Conservation (phyloP, 2,797 vertebrate species). For the Microctenopoma stevenorrisi region DNA sequence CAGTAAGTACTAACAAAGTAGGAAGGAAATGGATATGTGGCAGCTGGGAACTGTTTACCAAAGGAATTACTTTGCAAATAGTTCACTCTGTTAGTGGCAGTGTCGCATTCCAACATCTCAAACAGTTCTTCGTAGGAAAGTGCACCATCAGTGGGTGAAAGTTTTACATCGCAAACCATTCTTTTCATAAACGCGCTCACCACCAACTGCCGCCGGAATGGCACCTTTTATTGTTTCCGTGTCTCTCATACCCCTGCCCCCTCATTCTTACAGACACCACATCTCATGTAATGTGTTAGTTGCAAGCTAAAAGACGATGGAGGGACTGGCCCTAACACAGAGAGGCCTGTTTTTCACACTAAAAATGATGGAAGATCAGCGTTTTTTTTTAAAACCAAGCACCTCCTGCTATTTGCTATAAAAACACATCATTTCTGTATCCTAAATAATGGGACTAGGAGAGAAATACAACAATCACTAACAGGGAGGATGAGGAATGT, state of each 20-base stretch:
- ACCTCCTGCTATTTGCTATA: conserved; percentile 57
- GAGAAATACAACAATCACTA: conserved; percentile 61
- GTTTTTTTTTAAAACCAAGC: conserved; percentile 28
- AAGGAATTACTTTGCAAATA: conserved; percentile 68
- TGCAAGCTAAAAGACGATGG: conserved; percentile 56
- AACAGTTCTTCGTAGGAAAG: conserved; percentile 68
- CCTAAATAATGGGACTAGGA: conserved; percentile 48
- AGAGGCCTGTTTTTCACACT: conserved; percentile 36
- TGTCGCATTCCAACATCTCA: conserved; percentile 56
- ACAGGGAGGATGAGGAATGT: conserved; percentile 49
- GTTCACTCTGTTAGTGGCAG: conserved; percentile 72
- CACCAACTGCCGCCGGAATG: conserved; percentile 42
- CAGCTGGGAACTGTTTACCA: conserved; percentile 75
- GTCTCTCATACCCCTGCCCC: conserved; percentile 72
- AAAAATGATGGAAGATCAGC: conserved; percentile 35
- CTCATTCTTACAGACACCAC: conserved; percentile 59
- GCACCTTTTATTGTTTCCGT: conserved; percentile 48
- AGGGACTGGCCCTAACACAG: conserved; percentile 34
- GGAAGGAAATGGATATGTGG: conserved; percentile 69
- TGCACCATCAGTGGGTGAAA: conserved; percentile 62
- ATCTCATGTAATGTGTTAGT: conserved; percentile 55
- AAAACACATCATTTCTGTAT: conserved; percentile 57
- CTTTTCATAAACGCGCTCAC: conserved; percentile 31
- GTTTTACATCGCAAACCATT: conserved; percentile 39
- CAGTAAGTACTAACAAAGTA: conserved; percentile 62